Conservation (phyloP, 2,113 vertebrate species). For the Conger conger region DNA sequence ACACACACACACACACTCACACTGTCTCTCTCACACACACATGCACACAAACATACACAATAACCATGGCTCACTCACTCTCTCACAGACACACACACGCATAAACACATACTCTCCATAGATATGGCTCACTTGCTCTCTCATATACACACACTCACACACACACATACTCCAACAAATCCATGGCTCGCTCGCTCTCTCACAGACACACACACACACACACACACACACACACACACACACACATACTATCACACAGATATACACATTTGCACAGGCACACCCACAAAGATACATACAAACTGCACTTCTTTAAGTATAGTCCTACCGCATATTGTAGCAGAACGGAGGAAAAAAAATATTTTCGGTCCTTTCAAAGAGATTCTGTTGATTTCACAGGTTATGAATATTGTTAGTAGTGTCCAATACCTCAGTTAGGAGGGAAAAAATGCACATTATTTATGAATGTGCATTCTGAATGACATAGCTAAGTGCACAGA, state of each 20-base stretch:
- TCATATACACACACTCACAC: no score
- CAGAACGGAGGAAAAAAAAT: neutral
- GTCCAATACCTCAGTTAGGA: neutral
- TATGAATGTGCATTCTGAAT: neutral
- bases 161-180: no score
- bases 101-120: neutral
- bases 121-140: neutral
- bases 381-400: neutral
- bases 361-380: neutral
- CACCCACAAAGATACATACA: neutral
- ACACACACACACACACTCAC: neutral
- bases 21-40: no score
- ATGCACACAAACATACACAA: conserved; percentile 13
- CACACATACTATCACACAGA: neutral
- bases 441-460: neutral
- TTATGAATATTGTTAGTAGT: neutral
- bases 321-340: neutral
- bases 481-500: neutral
- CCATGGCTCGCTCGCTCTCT: no score
- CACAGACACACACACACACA: no score
- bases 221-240: neutral
- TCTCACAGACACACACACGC: neutral
- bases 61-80: neutral
- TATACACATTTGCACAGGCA: no score
- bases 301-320: neutral